Evolutionary conservation across 1,140 invertebrate genomes (phyloP), one percentile per base, ranked within the genome.

Genomic region (Drosophila baimaii): DNA sequence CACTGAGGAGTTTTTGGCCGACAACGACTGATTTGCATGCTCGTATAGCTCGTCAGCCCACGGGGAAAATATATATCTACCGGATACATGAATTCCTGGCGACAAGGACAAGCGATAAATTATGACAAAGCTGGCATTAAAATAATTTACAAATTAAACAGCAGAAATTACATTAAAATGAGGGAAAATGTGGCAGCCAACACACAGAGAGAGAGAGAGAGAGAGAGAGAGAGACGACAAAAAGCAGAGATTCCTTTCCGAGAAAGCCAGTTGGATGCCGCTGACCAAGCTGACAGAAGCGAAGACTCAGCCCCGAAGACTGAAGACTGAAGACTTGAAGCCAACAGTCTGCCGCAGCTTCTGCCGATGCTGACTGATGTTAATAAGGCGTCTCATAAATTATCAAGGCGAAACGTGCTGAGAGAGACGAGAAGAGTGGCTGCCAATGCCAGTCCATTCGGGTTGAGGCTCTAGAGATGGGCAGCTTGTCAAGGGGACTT

Each of bases 351-450:
- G 46, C 59, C 64, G 66, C 68, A 47, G 74, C 41, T 52, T 39
- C 58, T 64, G 63, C 61, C 55, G 62, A 72, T 72, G 56, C 77
- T 81, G 84, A 78, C 80, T 89, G 84, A 89, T 89, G 84, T 89
- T 89, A 89, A 89, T 89, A 89, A 89, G 84, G 84, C 84, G 84
- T 89, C 84, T 90, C 84, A 89, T 89, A 89, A 89, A 89, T 89
- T 89, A 89, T 89, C 84, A 84, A 77, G 73, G 81, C 84, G 55
- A 82, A 85, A 85, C 82, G 82, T 85, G 82, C 78, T 54, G 81
- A 74, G 59, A 76, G 64, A 73, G 64, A 61, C 54, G 65, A 56
- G 70, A 54, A 75, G 72, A 59, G 55, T 33, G n/a, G 61, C 71
- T 61, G 73, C 56, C 74, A 82, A 63, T 71, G 76, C 47, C 63